Base-by-base conservation (phyloP, 2,113 vertebrate genomes). In the Grus americana region DNA sequence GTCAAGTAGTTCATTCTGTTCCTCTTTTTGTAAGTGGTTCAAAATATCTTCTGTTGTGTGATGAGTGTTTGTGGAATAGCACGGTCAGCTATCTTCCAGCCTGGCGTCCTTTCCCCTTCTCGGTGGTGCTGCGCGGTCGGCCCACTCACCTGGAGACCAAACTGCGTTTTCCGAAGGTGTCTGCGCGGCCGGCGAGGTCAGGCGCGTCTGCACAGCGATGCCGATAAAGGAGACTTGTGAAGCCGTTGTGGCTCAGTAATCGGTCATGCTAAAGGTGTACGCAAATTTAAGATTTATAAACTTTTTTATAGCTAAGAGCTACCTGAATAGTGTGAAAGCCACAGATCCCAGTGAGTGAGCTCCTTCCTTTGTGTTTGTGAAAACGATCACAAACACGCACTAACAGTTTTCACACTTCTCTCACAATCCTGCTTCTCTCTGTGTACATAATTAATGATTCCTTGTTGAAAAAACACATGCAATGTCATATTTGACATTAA, bases 321-420 rank as follows among this genome's bases (percentile, higher is more conserved):
- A 30, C 55, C 61, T 21, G 24, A 75, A 15, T 1, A 5, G 32
- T 1, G 10, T 3, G 18, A 73, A 83, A 34, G 5, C 32, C 29
- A 4, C 8, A 0, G 0, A 1, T 10, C 54, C 34, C 19, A 7
- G 18, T 7, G 34, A 47, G 50, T 0, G 18, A 32, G 46, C 49
- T 32, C 55, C 49, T 17, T 17, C 6, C 47, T 63, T 27, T 13
- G 46, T 3, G 29, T 9, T 34, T 12, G 36, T 32, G 40, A 38
- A n/a, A 32, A 5, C 0, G 0, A 11, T 52, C 62, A 3, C 58
- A 16, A 38, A 27, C 38, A 6, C 36, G 1, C n/a, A 2, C 5
- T 1, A 11, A 18, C 23, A 21, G 12, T 20, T 62, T 13, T 12
- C 15, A 30, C 36, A 1, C 47, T 57, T 38, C 50, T n/a, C 18